Evolutionary conservation across 2,113 vertebrate species (phyloP).

Genomic region (Montifringilla adamsi): DNA sequence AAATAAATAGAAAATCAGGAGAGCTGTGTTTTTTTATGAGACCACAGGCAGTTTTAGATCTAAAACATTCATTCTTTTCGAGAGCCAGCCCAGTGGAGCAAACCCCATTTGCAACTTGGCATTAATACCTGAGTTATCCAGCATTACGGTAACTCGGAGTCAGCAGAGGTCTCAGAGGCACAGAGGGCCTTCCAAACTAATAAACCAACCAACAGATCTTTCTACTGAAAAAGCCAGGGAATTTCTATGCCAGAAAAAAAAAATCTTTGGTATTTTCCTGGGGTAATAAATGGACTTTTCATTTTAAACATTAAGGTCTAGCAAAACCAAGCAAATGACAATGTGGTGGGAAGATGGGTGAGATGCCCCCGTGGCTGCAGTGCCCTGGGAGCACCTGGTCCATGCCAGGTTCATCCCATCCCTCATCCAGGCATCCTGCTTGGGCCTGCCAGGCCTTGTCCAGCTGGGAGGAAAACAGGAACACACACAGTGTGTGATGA

Average conservation of each 20-base stretch:
- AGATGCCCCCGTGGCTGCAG: not conserved
- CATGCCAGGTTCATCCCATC: not conserved
- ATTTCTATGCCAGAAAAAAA: not conserved
- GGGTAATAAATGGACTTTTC: not conserved
- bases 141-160: not conserved
- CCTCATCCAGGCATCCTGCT: not conserved
- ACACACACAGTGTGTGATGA: not conserved
- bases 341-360: not conserved
- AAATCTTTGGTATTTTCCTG: not conserved
- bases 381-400: fast-evolving
- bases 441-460: not conserved
- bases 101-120: conserved; percentile 23
- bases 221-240: not conserved
- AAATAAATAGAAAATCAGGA: not conserved
- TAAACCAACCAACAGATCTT: not conserved
- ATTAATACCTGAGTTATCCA: not conserved
- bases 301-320: not conserved
- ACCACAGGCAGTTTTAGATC: not conserved
- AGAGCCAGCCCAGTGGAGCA: not conserved
- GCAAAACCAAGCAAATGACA: not conserved
- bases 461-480: not conserved
- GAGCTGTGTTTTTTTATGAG: not conserved
- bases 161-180: conserved; percentile 16
- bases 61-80: not conserved
- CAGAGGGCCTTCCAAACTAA: not conserved